These are phyloP conservation scores for Geococcyx californianus DNA, from an alignment of 2,113 vertebrate species.

Conservation along the genomic window DNA sequence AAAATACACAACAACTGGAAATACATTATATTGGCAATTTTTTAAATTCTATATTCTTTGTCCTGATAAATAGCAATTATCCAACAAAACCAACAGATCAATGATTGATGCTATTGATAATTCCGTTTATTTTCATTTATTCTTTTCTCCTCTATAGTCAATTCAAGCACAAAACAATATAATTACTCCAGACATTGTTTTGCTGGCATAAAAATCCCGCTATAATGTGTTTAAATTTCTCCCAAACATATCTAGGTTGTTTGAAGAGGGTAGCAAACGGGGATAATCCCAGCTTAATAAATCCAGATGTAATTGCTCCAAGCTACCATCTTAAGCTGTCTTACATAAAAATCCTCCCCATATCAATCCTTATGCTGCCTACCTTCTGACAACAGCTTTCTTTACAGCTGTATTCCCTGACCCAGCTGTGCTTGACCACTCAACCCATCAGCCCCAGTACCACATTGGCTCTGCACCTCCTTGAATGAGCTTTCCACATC, in stretches of 20 bases:
- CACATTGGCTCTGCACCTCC: fast-evolving
- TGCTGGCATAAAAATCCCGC: background rate
- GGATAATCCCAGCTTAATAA: constrained; percentile 42
- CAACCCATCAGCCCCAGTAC: background rate
- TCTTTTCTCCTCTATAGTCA: background rate
- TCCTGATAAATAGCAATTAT: background rate
- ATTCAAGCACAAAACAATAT: background rate
- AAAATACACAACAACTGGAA: background rate
- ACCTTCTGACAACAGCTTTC: background rate
- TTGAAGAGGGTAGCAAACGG: background rate
- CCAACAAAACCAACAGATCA: background rate
- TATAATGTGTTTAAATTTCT: background rate
- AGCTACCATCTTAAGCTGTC: background rate
- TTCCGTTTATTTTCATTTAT: background rate
- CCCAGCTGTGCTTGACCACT: background rate
- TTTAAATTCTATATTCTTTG: background rate
- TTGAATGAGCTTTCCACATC: background rate
- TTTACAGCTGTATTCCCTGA: background rate
- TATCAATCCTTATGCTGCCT: background rate
- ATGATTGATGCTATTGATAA: background rate
- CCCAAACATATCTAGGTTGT: background rate
- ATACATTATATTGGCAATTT: background rate
- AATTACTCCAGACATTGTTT: background rate
- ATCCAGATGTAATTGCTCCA: background rate
- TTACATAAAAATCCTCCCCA: background rate